These are phyloP conservation scores for Parambassis ranga DNA, from an alignment of 2,797 vertebrate species.

Conservation along the genomic window DNA sequence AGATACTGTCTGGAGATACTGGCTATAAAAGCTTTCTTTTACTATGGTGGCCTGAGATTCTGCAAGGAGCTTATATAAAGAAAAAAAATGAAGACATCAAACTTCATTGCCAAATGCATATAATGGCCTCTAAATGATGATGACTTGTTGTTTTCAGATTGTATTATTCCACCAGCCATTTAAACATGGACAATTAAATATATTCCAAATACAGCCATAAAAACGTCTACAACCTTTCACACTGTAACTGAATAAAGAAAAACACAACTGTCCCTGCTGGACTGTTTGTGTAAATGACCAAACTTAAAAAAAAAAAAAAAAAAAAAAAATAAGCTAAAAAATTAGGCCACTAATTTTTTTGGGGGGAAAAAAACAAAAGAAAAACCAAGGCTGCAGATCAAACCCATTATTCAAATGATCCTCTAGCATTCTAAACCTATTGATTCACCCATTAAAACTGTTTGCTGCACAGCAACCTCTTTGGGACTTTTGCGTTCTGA, in stretches of 20 bases:
- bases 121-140: slow-evolving; percentile 34
- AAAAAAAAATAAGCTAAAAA: neutral
- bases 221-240: neutral
- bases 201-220: slow-evolving; percentile 4
- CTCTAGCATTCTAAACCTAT: slow-evolving; percentile 2
- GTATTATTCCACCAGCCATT: slow-evolving; percentile 31
- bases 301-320: neutral
- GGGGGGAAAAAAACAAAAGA: neutral
- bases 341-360: no score
- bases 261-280: neutral
- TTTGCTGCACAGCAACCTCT: slow-evolving; percentile 25
- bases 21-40: slow-evolving; percentile 62
- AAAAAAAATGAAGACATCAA: neutral
- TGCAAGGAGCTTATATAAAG: slow-evolving; percentile 8
- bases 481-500: slow-evolving; percentile 12
- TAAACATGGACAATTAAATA: slow-evolving; percentile 4
- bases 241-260: neutral
- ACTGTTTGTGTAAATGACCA: neutral
- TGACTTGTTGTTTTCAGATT: slow-evolving; percentile 37
- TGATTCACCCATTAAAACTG: slow-evolving; percentile 15
- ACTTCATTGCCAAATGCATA: slow-evolving; percentile 14
- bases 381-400: neutral
- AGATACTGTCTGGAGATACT: slow-evolving; percentile 79
- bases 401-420: slow-evolving; percentile 8
- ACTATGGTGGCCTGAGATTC: slow-evolving; percentile 52